Evolutionary conservation across 2,113 vertebrate genomes (phyloP), one percentile per base, ranked within the genome.

Genomic region (Leucopsar rothschildi): DNA sequence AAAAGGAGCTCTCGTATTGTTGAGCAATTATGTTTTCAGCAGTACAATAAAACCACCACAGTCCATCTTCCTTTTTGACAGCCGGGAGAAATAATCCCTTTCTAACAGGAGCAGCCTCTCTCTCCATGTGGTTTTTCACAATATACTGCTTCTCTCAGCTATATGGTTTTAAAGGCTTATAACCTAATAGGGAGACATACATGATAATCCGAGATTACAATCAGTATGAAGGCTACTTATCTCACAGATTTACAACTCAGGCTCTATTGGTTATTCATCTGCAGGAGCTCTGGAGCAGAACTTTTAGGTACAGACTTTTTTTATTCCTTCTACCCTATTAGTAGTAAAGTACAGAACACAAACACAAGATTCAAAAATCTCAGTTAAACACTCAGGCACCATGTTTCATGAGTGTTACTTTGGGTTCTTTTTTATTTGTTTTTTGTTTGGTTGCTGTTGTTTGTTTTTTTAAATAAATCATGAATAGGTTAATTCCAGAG

Each of bases 81-180:
- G 93, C 29, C 1, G 8, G 2, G 49, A 93, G 72, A 88, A 96
- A 88, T 92, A 96, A 96, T 90, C 92, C 88, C 79, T 77, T 94
- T 91, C 76, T 83, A 84, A 86, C 40, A 79, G 66, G 52, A 90
- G 77, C 3, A 82, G 85, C 72, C 68, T 84, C 80, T 78, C 84
- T 76, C 69, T 92, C 82, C 85, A 65, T 33, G 68, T 56, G 79
- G 42, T 63, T 96, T 94, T 68, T 75, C 88, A 90, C 72, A 90
- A 90, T 64, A 82, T 75, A 93, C 71, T 40, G 69, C 84, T 87
- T 78, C 94, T 90, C 75, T 94, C 90, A 96, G 92, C 86, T 96
- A 77, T 82, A 87, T 56, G 65, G 90, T 95, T 92, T 96, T 92
- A 97, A 90, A 91, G 72, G 95, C 76, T 96, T 97, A 93, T 73